Evolutionary conservation across 2,113 vertebrate genomes (phyloP), one percentile per base, ranked within the genome.

Genomic region (Ciconia maguari): DNA sequence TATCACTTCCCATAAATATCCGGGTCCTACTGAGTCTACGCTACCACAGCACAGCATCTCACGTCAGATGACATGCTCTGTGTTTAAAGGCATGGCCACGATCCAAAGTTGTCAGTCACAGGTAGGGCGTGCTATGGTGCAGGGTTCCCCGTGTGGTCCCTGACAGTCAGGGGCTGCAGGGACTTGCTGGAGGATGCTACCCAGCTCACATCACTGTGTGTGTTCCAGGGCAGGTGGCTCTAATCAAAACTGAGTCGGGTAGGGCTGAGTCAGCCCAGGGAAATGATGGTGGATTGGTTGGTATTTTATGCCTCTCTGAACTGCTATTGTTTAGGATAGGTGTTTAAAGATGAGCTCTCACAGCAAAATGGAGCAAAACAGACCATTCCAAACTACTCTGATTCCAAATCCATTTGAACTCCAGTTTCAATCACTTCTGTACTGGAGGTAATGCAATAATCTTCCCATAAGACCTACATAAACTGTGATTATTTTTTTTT

Each of bases 1-100:
- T 41, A 2, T 46, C 26, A 10, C 2, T 21, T 75, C 22, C 57
- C 25, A 12, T 25, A 49, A 46, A 41, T 30, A 62, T 3, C 44
- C 55, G 17, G 24, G 13, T 44, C 22, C n/a, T 38, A 6, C 2
- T 16, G 16, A 55, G 16, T 60, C 30, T 16, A 0, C 29, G 29
- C 9, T 13, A 6, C 2, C 13, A 12, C 14, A 41, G 25, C 15
- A 9, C 17, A 55, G 25, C 22, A 11, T 9, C 20, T 71, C 0
- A 0, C 36, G 34, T 4, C 32, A 21, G 80, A 13, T 0, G 4
- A 0, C 5, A 4, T 0, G 1, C 5, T 12, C 16, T 26, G 64
- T 57, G 25, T 25, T 66, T 78, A 36, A 22, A 41, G 36, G 12
- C 3, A 13, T 27, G 19, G 13, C 27, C 0, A 0, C 14, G 51